Conservation (phyloP, 2,797 vertebrate genomes). For the Oryzias dopingdopingensis region DNA sequence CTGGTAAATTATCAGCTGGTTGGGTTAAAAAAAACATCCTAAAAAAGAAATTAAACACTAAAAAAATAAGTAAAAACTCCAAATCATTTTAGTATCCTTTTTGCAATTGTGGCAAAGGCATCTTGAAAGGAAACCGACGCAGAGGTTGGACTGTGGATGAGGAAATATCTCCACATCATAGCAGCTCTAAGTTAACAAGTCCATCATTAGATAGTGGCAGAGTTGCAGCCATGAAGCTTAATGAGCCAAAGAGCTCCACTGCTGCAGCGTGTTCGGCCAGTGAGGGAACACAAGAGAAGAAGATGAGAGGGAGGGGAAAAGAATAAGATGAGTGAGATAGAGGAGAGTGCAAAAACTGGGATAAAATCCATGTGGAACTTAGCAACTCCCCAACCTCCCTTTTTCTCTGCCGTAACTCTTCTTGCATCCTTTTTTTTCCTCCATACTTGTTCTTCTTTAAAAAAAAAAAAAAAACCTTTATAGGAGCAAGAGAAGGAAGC, state of each 20-base stretch:
- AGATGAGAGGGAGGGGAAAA: constrained; percentile 49
- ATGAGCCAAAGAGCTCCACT: constrained; percentile 77
- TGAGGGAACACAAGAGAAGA: constrained; percentile 65
- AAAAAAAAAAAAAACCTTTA: constrained; percentile 41
- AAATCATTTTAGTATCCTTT: constrained; percentile 66
- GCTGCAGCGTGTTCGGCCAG: constrained; percentile 79
- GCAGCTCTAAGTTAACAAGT: constrained; percentile 72
- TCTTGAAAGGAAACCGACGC: constrained; percentile 47
- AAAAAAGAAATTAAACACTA: constrained; percentile 21
- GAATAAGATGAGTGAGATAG: constrained; percentile 63
- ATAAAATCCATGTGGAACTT: constrained; percentile 76
- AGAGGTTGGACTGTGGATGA: constrained; percentile 48
- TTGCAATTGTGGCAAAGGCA: constrained; percentile 43
- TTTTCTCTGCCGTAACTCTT: constrained; percentile 61
- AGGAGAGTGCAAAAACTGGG: constrained; percentile 63
- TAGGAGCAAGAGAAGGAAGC: constrained; percentile 37
- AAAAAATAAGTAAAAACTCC: constrained; percentile 55
- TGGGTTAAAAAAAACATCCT: constrained; percentile 11
- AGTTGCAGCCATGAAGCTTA: constrained; percentile 76
- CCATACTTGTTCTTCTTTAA: constrained; percentile 49
- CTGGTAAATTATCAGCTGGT: constrained; percentile 38
- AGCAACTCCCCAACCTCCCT: constrained; percentile 71
- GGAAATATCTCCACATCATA: constrained; percentile 55
- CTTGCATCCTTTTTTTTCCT: constrained; percentile 60
- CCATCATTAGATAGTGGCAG: constrained; percentile 70